These are phyloP conservation scores for Malurus melanocephalus DNA, from an alignment of 2,113 vertebrate species.

Conservation along the genomic window DNA sequence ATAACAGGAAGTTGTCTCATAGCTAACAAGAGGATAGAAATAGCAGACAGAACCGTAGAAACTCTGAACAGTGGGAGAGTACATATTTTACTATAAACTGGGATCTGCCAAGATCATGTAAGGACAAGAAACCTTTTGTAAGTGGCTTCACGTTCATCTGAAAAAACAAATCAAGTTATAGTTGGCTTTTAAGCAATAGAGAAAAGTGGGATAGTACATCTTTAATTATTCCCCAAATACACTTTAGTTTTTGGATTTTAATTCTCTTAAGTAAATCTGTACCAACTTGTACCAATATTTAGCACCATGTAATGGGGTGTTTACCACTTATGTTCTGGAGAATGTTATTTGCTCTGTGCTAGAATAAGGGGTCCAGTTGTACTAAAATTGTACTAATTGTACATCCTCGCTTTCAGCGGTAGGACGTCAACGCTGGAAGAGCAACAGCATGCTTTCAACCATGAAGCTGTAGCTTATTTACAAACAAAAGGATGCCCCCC, in stretches of 20 bases:
- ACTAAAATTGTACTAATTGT: conserved; percentile 4
- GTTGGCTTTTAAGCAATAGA: conserved; percentile 24
- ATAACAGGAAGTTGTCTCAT: conserved; percentile 31
- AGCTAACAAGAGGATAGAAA: conserved; percentile 59
- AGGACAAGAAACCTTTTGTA: background rate
- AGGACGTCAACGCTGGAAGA: background rate
- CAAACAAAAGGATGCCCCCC: conserved; percentile 25
- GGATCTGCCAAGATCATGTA: background rate
- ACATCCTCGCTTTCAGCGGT: background rate
- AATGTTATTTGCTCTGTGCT: background rate
- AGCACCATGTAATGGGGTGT: conserved; percentile 50
- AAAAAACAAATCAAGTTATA: background rate
- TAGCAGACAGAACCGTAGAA: conserved; percentile 39
- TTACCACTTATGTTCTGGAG: background rate
- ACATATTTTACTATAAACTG: conserved; percentile 4
- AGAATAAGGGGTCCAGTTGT: conserved; percentile 1
- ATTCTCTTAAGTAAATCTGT: background rate
- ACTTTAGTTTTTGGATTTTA: background rate
- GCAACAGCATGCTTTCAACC: conserved; percentile 46
- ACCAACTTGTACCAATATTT: conserved; percentile 2
- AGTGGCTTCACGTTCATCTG: background rate
- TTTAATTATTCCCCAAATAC: background rate
- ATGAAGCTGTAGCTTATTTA: conserved; percentile 59
- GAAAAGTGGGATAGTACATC: background rate
- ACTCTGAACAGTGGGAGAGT: conserved; percentile 18